A percentile compares a stretch with the other conserved stretches of the same genome.
Evolutionary conservation across 2,113 vertebrate genomes (phyloP).

Genomic region (Colistium nudipinnis): DNA sequence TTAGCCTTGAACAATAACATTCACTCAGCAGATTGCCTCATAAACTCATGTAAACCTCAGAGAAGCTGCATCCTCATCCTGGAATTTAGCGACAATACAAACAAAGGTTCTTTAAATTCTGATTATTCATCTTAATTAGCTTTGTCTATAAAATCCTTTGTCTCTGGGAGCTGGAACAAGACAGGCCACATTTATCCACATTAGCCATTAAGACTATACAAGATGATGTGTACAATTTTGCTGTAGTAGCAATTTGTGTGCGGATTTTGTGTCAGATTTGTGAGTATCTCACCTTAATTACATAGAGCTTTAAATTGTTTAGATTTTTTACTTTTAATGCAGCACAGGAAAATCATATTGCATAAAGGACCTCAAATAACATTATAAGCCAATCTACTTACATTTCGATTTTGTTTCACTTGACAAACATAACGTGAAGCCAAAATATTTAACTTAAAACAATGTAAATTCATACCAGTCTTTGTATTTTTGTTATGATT

Average conservation of each 20-base stretch:
- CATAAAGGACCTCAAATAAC: background rate
- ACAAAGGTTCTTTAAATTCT: constrained; percentile 84
- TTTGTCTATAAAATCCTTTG: constrained; percentile 80
- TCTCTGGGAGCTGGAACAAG: constrained; percentile 76
- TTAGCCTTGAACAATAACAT: constrained; percentile 78
- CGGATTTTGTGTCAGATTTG: constrained; percentile 32
- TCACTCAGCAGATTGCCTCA: constrained; percentile 68
- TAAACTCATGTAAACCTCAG: constrained; percentile 43
- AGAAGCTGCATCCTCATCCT: constrained; percentile 55
- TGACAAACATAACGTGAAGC: too few species aligned
- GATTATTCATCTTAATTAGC: constrained; percentile 95
- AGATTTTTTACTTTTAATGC: background rate
- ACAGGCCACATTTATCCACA: constrained; percentile 92
- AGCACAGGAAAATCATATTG: background rate
- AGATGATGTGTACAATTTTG: constrained; percentile 79
- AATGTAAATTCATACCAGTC: too few species aligned
- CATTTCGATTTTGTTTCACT: too few species aligned
- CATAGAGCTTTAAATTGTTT: background rate
- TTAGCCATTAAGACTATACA: constrained; percentile 84
- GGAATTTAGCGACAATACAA: constrained; percentile 72
- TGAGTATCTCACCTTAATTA: constrained; percentile 35
- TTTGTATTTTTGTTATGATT: too few species aligned
- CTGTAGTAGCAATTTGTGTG: background rate
- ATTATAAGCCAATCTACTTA: background rate
- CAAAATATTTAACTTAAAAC: too few species aligned